phyloP scores from a whole-genome alignment of 1,140 invertebrate genomes.

The Diorhabda sublineata region DNA sequence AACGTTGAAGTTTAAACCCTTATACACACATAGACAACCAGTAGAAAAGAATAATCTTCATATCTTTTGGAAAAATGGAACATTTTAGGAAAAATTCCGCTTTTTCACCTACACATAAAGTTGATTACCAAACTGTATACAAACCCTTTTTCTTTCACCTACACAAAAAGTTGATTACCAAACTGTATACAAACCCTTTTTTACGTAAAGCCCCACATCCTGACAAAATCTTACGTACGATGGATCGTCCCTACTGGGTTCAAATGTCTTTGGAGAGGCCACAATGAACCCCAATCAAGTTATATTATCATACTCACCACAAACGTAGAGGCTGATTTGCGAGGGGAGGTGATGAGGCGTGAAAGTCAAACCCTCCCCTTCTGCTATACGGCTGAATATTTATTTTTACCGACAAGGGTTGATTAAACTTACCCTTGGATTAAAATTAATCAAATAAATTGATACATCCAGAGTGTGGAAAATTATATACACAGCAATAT shows the following conservation, averaged over 20 bases:
- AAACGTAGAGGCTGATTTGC: constrained; percentile 15
- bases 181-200: too few species aligned
- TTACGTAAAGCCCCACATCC: too few species aligned
- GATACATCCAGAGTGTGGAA: neutral
- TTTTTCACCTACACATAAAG: too few species aligned
- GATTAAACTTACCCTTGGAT: constrained; percentile 4
- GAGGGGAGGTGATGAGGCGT: constrained; percentile 15
- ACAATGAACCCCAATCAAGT: constrained; percentile 11
- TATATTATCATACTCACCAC: constrained; percentile 14
- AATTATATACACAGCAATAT: neutral
- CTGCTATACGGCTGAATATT: constrained; percentile 5
- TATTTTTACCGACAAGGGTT: constrained; percentile 7
- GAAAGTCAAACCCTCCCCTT: constrained; percentile 10
- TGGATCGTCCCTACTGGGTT: neutral
- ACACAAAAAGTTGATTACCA: too few species aligned
- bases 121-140: too few species aligned
- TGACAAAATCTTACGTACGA: neutral
- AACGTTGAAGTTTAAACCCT: too few species aligned
- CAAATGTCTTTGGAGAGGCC: neutral
- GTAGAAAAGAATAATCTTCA: too few species aligned
- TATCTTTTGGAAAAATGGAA: too few species aligned
- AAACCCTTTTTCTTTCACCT: too few species aligned
- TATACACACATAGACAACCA: too few species aligned
- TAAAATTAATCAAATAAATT: constrained; percentile 3
- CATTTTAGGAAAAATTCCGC: too few species aligned